These are phyloP conservation scores for Folsomia manolachei DNA, from an alignment of 2,888 invertebrate species.

Conservation along the genomic window DNA sequence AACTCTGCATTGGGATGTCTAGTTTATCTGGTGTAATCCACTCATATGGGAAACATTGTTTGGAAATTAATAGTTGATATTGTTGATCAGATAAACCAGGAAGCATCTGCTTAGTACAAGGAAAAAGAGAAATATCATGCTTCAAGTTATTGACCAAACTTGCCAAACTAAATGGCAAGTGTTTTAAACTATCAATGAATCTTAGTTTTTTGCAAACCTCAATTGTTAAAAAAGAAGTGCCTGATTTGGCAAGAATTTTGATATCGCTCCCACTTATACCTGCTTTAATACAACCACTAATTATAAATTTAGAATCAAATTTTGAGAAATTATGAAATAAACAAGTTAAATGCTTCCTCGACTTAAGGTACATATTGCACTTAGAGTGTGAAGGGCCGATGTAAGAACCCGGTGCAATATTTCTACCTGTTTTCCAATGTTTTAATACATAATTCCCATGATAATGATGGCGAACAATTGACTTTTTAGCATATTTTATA, in stretches of 20 bases:
- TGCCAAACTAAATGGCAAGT: neutral
- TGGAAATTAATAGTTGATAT: neutral
- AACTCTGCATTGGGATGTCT: neutral
- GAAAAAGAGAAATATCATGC: neutral
- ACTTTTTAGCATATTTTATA: neutral
- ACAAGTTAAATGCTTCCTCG: neutral
- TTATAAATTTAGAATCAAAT: neutral
- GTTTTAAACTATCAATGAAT: neutral
- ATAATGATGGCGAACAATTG: neutral
- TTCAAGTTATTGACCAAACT: neutral
- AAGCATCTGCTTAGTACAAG: neutral
- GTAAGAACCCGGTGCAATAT: neutral
- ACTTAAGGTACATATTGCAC: neutral
- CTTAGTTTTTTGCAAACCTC: neutral
- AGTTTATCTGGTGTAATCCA: neutral
- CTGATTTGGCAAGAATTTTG: neutral
- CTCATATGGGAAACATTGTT: neutral
- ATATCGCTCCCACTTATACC: neutral
- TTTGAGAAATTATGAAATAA: neutral
- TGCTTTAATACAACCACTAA: neutral
- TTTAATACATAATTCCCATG: neutral
- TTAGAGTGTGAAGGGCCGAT: neutral
- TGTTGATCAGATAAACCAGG: neutral
- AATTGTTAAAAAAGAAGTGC: neutral
- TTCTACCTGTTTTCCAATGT: neutral